Evolutionary conservation across 2,113 vertebrate species (phyloP).

Genomic region (Nicator chloris): DNA sequence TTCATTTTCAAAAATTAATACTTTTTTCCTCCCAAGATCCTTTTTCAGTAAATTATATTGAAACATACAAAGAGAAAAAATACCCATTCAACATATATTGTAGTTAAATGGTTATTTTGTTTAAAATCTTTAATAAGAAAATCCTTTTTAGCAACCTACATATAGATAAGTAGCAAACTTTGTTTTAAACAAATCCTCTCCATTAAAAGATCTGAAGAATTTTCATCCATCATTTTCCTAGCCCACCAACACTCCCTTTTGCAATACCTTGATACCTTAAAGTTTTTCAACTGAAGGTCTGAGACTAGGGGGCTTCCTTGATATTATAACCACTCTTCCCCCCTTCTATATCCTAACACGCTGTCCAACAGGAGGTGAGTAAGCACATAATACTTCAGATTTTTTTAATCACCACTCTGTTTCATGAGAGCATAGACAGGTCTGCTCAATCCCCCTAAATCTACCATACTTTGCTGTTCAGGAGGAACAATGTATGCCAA

Average conservation of each 20-base stretch:
- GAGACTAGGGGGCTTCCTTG: constrained; percentile 50
- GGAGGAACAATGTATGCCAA: constrained; percentile 72
- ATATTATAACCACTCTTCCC: constrained; percentile 37
- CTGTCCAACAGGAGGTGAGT: constrained; percentile 72
- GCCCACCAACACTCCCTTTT: constrained; percentile 28
- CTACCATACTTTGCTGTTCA: constrained; percentile 76
- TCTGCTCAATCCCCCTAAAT: constrained; percentile 69
- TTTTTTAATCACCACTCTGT: constrained; percentile 58
- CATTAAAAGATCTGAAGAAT: constrained; percentile 73
- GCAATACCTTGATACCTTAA: constrained; percentile 42
- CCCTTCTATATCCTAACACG: constrained; percentile 53
- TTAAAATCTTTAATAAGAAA: constrained; percentile 82
- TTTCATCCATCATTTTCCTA: constrained; percentile 66
- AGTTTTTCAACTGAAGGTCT: constrained; percentile 65
- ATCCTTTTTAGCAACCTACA: constrained; percentile 81
- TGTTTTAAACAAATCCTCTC: constrained; percentile 75
- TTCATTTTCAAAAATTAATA: constrained; percentile 76
- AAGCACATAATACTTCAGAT: constrained; percentile 58
- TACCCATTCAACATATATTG: constrained; percentile 80
- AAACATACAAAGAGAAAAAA: constrained; percentile 82
- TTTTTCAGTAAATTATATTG: constrained; percentile 73
- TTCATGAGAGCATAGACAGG: constrained; percentile 66
- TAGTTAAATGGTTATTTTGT: constrained; percentile 81
- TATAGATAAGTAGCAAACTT: constrained; percentile 82
- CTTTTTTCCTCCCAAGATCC: constrained; percentile 69